Evolutionary conservation across 1,140 invertebrate species (phyloP).

Genomic region (Drosophila mayri): DNA sequence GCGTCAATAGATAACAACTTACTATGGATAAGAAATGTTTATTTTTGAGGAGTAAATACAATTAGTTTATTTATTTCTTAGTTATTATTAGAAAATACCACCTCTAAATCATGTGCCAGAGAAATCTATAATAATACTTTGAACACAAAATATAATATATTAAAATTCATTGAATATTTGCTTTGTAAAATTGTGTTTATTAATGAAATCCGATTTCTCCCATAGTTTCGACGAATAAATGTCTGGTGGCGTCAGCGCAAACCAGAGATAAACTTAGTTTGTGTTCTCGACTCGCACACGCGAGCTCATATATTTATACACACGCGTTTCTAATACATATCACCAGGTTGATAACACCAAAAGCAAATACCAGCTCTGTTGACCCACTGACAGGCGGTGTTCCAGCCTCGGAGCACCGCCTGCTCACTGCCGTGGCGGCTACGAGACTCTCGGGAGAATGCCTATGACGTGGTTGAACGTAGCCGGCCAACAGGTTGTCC

Average conservation of each 20-base stretch:
- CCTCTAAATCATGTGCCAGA: too few species aligned
- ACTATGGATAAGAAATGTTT: neutral
- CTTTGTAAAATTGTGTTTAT: neutral
- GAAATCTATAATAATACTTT: too few species aligned
- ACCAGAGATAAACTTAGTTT: constrained; percentile 6
- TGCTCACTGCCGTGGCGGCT: constrained; percentile 3
- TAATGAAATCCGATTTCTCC: neutral
- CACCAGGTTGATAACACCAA: constrained; percentile 21
- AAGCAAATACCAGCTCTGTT: constrained; percentile 21
- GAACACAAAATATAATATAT: too few species aligned
- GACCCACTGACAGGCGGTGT: constrained; percentile 51
- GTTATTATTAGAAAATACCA: neutral
- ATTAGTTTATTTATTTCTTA: neutral
- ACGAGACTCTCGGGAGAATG: constrained; percentile 1
- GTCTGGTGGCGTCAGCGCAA: neutral
- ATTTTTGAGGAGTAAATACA: neutral
- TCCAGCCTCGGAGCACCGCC: constrained; percentile 40
- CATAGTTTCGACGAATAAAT: neutral
- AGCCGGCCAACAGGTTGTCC: neutral
- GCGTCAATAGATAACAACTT: neutral
- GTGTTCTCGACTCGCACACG: constrained; percentile 7
- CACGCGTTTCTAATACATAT: constrained; percentile 21
- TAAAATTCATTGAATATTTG: neutral
- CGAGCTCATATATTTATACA: neutral
- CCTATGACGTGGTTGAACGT: constrained; percentile 14